These are phyloP conservation scores for Invenusta paracnida DNA, from an alignment of 2,888 invertebrate species.

Conservation along the genomic window DNA sequence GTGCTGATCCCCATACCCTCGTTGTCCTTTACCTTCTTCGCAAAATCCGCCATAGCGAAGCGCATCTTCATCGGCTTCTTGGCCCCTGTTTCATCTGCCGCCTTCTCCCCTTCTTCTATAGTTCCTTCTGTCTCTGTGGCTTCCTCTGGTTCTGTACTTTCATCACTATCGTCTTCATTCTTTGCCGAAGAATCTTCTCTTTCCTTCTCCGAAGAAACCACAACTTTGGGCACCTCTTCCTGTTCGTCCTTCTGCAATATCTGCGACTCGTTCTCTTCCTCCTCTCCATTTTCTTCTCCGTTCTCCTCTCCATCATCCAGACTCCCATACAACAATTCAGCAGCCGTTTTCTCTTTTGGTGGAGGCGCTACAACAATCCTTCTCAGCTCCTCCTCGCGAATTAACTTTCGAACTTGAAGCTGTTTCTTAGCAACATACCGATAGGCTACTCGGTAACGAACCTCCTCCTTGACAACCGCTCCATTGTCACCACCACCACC, in stretches of 20 bases:
- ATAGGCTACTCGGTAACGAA: neutral
- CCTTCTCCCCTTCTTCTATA: neutral
- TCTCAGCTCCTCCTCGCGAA: neutral
- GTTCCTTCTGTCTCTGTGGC: neutral
- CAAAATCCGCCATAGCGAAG: constrained; percentile 3
- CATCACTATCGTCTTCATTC: neutral
- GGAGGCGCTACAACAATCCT: neutral
- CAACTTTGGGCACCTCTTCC: neutral
- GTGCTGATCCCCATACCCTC: constrained; percentile 36
- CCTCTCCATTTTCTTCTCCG: neutral
- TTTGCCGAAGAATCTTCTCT: neutral
- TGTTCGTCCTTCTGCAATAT: too few relatives aligned
- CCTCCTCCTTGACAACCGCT: neutral
- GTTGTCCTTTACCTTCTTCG: constrained; percentile 31
- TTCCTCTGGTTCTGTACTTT: neutral
- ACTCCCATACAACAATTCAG: too few relatives aligned
- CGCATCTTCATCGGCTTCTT: neutral
- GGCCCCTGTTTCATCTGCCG: neutral
- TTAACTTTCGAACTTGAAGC: neutral
- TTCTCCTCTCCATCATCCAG: neutral
- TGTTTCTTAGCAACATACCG: neutral
- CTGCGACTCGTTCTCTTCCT: too few relatives aligned
- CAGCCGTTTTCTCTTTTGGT: neutral
- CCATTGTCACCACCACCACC: neutral
- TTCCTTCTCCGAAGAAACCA: neutral